Conservation (phyloP, 2,888 invertebrate species). For the Netelia melanura region DNA sequence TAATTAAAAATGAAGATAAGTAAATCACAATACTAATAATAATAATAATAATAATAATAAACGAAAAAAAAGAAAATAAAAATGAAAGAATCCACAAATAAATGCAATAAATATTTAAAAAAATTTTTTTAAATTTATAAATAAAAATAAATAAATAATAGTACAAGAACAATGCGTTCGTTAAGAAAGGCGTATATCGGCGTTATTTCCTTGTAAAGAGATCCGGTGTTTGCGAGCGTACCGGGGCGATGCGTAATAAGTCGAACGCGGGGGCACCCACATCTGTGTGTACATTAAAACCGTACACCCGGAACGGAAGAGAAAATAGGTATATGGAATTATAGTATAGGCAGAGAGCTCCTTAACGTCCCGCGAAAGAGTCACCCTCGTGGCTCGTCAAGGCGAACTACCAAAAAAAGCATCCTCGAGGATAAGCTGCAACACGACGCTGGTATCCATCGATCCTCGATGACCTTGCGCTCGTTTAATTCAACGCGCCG, state of each 20-base stretch:
- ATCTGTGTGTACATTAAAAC: slow-evolving; percentile 6
- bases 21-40: too few species aligned
- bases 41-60: too few species aligned
- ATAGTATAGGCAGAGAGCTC: slow-evolving; percentile 22
- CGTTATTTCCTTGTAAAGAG: not conserved
- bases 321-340: slow-evolving; percentile 35
- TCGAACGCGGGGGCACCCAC: slow-evolving; percentile 1
- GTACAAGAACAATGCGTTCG: not conserved
- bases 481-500: slow-evolving; percentile 55
- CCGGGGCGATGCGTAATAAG: not conserved
- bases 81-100: too few species aligned
- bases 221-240: too few species aligned
- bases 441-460: slow-evolving; percentile 30
- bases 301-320: slow-evolving; percentile 26
- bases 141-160: slow-evolving; percentile 9
- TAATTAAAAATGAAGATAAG: too few species aligned
- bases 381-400: slow-evolving; percentile 55
- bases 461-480: slow-evolving; percentile 65
- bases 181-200: slow-evolving; percentile 16
- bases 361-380: slow-evolving; percentile 28
- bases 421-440: slow-evolving; percentile 57
- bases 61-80: too few species aligned
- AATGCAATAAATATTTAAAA: not conserved
- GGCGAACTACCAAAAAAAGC: slow-evolving; percentile 64
- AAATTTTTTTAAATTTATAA: not conserved